Evolutionary conservation across 2,888 invertebrate species (phyloP).

Genomic region (Epinotia nisella): DNA sequence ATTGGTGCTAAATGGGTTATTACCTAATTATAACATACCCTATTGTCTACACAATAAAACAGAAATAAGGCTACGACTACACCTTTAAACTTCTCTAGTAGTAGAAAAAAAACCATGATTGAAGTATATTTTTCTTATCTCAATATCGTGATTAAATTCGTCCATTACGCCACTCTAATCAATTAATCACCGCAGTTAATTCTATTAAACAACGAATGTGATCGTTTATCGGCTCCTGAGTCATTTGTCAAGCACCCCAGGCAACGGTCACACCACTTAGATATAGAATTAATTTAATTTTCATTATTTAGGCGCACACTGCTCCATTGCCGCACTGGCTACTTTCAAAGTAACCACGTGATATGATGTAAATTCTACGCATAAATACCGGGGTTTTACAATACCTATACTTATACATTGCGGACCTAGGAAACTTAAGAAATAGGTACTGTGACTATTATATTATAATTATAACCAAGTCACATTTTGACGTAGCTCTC

Average conservation of each 20-base stretch:
- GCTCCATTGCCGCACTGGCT: slow-evolving; percentile 20
- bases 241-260: slow-evolving; percentile 63
- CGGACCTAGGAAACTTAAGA: too few species aligned
- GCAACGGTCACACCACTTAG: slow-evolving; percentile 47
- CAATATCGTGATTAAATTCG: slow-evolving; percentile 50
- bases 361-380: too few species aligned
- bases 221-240: slow-evolving; percentile 60
- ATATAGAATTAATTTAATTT: slow-evolving; percentile 42
- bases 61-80: too few species aligned
- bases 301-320: slow-evolving; percentile 32
- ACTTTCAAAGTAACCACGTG: background rate
- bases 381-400: too few species aligned
- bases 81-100: background rate
- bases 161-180: slow-evolving; percentile 51
- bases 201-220: slow-evolving; percentile 64
- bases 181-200: slow-evolving; percentile 74
- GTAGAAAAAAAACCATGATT: slow-evolving; percentile 40
- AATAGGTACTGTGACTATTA: too few species aligned
- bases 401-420: too few species aligned
- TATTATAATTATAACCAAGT: too few species aligned
- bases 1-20: too few species aligned
- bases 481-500: too few species aligned
- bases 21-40: too few species aligned
- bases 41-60: too few species aligned
- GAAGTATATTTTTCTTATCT: slow-evolving; percentile 21